Base-by-base conservation (phyloP, 2,797 vertebrate species). In the Sebastiscus albofasciatus region DNA sequence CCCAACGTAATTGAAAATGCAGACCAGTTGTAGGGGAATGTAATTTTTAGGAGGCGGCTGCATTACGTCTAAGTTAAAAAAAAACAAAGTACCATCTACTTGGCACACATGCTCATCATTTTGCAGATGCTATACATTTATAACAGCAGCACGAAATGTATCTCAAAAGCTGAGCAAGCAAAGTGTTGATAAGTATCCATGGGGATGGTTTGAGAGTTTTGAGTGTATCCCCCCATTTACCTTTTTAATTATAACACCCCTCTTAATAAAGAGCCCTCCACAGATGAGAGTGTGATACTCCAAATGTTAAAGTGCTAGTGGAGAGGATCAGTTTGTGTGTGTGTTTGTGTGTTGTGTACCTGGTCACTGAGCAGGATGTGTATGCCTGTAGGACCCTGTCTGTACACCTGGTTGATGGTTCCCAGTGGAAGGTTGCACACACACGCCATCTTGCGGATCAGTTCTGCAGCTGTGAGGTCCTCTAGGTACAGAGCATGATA, bases 401-500 rank as follows among this genome's bases (percentile, higher is more conserved):
- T 96, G 95, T 98, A 99, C 95, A 98, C 97, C 87, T 97, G 97
- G 94, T 97, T 97, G 90, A 99, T 97, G 80, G 95, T 97, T 87
- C 96, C 96, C 88, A 97, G 92, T 84, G 97, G 97, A 92, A 98
- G 96, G 94, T 95, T 94, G 89, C 98, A 98, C 86, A 97, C 97
- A 80, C 93, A 89, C 16, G 97, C 97, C 88, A 99, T 97, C 93
- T 98, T 99, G 88, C 97, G 96, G 75, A 97, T 97, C 75, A 99
- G 95, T 94, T 99, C 97, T 18, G 95, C 96, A 83, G 97, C 97
- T 75, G 95, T 96, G 95, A 98, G 97, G 90, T 99, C 97, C 95
- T 99, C 97, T 81, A 98, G 93, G 92, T 98, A 98, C 93, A 98
- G 95, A 89, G 97, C 97, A 82, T 98, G 97, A 92, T 97, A 98